Conservation (phyloP, 2,113 vertebrate genomes). For the Centrocercus urophasianus region DNA sequence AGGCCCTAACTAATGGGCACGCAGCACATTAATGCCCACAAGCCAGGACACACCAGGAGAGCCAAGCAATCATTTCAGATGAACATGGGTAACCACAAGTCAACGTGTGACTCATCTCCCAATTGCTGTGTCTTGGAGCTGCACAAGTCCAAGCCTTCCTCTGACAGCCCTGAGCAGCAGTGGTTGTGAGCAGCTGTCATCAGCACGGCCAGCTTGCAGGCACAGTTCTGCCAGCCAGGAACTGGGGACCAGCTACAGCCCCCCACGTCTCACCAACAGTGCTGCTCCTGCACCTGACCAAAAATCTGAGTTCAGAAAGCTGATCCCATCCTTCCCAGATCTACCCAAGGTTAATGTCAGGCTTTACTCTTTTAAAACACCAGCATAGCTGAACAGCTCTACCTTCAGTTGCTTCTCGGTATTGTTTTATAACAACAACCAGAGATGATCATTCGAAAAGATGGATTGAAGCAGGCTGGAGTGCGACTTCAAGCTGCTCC, state of each 20-base stretch:
- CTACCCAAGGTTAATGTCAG: neutral
- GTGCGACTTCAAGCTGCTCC: neutral
- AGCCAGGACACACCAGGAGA: neutral
- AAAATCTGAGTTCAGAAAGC: neutral
- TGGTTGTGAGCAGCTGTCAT: neutral
- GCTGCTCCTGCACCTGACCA: neutral
- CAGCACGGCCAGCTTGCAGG: fast-evolving
- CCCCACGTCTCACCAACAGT: fast-evolving
- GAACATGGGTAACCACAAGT: too few species aligned
- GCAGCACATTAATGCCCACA: fast-evolving
- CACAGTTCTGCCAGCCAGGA: neutral
- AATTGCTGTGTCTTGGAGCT: neutral
- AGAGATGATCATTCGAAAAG: neutral
- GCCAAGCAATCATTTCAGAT: neutral
- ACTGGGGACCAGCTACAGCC: neutral
- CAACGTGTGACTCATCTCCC: neutral
- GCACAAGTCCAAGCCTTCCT: neutral
- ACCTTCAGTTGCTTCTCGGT: neutral
- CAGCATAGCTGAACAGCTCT: neutral
- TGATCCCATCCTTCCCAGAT: neutral
- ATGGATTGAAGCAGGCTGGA: neutral
- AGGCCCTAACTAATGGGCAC: fast-evolving
- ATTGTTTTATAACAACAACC: neutral
- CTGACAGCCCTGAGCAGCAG: neutral
- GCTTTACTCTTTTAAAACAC: neutral